Base-by-base conservation (phyloP, 35 echinoderm and acorn worm genomes). In the Ophioderma brevispina region DNA sequence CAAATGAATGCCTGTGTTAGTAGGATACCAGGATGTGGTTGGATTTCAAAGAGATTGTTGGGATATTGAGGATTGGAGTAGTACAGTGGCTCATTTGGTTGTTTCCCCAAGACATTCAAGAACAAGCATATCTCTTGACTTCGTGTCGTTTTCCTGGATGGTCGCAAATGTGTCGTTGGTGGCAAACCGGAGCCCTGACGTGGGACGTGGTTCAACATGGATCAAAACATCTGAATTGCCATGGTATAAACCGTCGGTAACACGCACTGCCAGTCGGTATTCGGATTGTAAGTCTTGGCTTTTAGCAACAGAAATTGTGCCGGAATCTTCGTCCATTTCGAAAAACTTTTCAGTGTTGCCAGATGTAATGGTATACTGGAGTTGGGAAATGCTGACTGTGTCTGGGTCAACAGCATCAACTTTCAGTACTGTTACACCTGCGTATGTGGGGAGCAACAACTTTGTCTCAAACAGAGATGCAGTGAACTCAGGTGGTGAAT, bases 11-110 rank as follows among this genome's bases (percentile, higher is more conserved):
- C 97, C 97, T 0, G 94, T 99, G 23, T 95, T 95, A 18, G 76
- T 37, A 99, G 35, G n/a, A 94, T 84, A 13, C 97, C 97, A 0
- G 97, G 95, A 0, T 90, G 88, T 17, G 79, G 76, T 13, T 84
- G 82, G 87, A 99, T 99, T 32, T 84, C 78, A 59, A 99, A 99
- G 86, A 87, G 89, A 25, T 85, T 50, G 8, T 87, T 77, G 0
- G 97, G 97, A n/a, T n/a, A n/a, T 82, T 99, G 95, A 14, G 95
- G 91, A 34, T 95, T 95, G 40, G 76, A 38, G 91, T 95, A 99
- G 18, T 63, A 52, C 18, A 99, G 87, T 21, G 93, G 97, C 75
- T 99, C 97, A 43, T 99, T 99, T 1, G 95, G 90, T 2, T 82
- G 85, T 36, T 92, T 99, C 23, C 97, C 97, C 5, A 99, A 49